phyloP scores from a whole-genome alignment of 2,888 invertebrate genomes.

The Plagiodera versicolora region DNA sequence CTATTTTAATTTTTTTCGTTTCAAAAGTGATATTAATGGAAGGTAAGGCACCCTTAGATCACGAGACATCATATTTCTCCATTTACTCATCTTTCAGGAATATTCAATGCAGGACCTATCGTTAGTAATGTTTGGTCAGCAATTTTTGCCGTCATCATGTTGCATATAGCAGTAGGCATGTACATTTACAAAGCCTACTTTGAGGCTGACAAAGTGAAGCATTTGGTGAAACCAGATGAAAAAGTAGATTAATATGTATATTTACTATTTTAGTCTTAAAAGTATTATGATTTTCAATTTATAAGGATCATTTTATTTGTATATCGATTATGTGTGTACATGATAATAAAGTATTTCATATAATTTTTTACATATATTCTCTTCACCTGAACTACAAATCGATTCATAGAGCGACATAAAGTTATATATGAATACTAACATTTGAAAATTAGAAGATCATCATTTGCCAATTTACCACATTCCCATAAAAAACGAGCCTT shows the following conservation, averaged over 20 bases:
- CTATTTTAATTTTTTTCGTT: constrained; percentile 73
- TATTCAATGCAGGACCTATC: constrained; percentile 57
- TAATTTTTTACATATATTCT: no score
- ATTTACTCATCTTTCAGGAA: constrained; percentile 50
- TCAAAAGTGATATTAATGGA: constrained; percentile 73
- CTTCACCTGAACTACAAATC: no score
- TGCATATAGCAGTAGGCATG: constrained; percentile 76
- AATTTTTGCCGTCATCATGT: constrained; percentile 70
- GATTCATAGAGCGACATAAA: no score
- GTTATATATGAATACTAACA: no score
- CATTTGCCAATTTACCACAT: no score
- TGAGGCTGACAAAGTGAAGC: constrained; percentile 51
- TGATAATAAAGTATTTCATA: no score
- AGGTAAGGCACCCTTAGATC: constrained; percentile 51
- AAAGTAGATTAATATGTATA: constrained; percentile 1
- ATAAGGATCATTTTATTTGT: no score
- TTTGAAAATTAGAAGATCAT: no score
- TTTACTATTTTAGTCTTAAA: not conserved
- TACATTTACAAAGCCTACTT: constrained; percentile 80
- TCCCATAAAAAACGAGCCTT: no score
- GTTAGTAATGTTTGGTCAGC: constrained; percentile 80
- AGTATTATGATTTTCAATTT: no score
- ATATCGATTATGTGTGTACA: no score
- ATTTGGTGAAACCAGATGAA: constrained; percentile 9
- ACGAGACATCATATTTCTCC: not conserved